Base-by-base conservation (phyloP, 2,888 invertebrate genomes). In the Dermolepida albohirtum region DNA sequence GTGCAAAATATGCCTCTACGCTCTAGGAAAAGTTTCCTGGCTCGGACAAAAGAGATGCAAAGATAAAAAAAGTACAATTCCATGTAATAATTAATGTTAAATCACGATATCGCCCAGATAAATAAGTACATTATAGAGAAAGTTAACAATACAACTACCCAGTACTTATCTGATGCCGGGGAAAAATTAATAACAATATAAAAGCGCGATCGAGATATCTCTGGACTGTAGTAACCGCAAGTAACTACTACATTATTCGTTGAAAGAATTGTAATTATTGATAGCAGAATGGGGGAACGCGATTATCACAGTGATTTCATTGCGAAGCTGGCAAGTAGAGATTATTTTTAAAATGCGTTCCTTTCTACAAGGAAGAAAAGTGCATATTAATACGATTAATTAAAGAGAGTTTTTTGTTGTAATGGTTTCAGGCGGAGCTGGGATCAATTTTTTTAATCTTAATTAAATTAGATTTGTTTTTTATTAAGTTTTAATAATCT, bases 361-460 rank as follows among this genome's bases (percentile, higher is more conserved):
- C 57, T 57, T 57, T 57, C 57, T 57, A 57, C 22, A 22, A 43
- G 57, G 57, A 57, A 57, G 57, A 57, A 27, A 57, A 57, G 57
- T 57, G 12, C 49, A 8, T 22, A 43, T 12, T 16, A 14, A 41
- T n/a, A 41, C 22, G 10, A 22, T 55, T 27, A 43, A 27, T 57
- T 57, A 27, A 44, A 43, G 12, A 44, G 10, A 14, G 12, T 47
- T 47, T 14, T 14, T 47, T 22, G 49, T 49, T 2, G 2, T 34
- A 34, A 7, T 34, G 10, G 29, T 34, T 34, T 6, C 34, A 34
- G 34, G 34, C 2, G 6, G 6, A 29, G 29, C 6, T 29, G 34
- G 10, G 6, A 34, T 34, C 6, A 2, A 34, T 34, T 34, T 34
- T 34, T 34, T 34, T 10, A 6, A 6, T 34, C 34, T 34, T 34